Base-by-base conservation (phyloP, 2,888 invertebrate species). In the Agrochola macilenta region DNA sequence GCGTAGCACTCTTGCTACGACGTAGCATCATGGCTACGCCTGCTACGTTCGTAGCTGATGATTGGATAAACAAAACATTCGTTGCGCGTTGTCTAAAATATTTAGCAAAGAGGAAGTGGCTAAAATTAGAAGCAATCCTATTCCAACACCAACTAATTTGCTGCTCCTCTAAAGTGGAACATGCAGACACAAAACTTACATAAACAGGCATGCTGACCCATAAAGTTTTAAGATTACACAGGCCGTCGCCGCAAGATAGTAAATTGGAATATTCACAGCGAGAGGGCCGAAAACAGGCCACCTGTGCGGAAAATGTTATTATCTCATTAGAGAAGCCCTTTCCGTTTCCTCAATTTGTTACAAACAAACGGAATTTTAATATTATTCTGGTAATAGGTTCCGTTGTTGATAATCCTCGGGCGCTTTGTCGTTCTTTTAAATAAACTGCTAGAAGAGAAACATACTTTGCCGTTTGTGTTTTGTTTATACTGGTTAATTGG, bases 281-380 rank as follows among this genome's bases (percentile, higher is more conserved):
- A 80, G 83, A 79, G 83, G 82, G 78, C 78, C 81, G 81, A 79
- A 81, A 84, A 82, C 81, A 79, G 89, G 87, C 90, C 93, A 94
- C 94, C 94, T 94, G 94, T 89, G 92, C 90, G 90, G 90, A 88
- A 92, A 93, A 93, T 92, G 93, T 95, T 95, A 93, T 94, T 94
- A 94, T 95, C 94, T 95, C 94, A 94, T 95, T 95, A 95, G 92
- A 90, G 78, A 84, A 90, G 92, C 92, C 94, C 92, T 93, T 93
- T 91, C 90, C 90, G 90, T 92, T 93, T 89, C 92, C 93, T 91
- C 93, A 93, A 93, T 93, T 93, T 91, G 92, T 92, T 89, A 89
- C 87, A 92, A 94, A 93, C 94, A 94, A 94, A 94, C 93, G 92
- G 92, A 94, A 93, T 94, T 94, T 94, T 94, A 93, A 94, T 94